Base-by-base conservation (phyloP, 1,140 invertebrate genomes). In the Rhagoletis zephyria region DNA sequence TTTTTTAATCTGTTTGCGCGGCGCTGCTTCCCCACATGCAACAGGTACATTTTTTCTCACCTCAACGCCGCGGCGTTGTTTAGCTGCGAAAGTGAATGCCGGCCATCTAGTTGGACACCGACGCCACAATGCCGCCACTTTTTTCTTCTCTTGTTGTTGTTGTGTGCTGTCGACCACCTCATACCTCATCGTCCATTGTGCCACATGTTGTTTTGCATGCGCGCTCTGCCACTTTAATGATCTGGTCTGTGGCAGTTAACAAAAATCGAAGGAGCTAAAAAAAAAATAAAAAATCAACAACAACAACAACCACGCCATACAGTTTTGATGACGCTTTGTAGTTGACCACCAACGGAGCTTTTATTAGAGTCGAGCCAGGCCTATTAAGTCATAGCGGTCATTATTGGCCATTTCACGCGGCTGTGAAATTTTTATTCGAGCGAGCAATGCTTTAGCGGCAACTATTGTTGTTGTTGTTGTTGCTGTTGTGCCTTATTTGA, bases 151-250 rank as follows among this genome's bases (percentile, higher is more conserved):
- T 19, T 61, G 2, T 61, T 42, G 6, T 9, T 60, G 56, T 85
- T 48, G 30, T 30, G 0, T 30, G 67, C 42, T 30, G 45, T 7
- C 12, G 61, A 63, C 61, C 74, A 19, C 48, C 74, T 51, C 45
- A 51, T 56, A 51, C 48, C 48, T 56, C n/a, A 81, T 30, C 56
- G 48, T 70, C 51, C 74, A 81, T 56, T 48, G 91, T 91, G 74
- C 74, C 74, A 81, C 74, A 81, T 56, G 74, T 81, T 81, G 48
- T 81, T 56, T 59, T 90, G 90, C 91, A 92, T 92, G 90, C 92
- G 90, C 90, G 92, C 91, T 30, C 30, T 92, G 91, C 91, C 91
- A 92, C 91, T 90, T 92, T 92, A 92, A 92, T 92, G 91, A 92
- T 92, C 91, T 92, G 92, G 91, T 92, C 91, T 91, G 74, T 90